Percentiles rank a stretch among this genome's conserved stretches.
phyloP scores from a whole-genome alignment of 92 coral and sea anemone species.

The Palythoa caribaeorum region DNA sequence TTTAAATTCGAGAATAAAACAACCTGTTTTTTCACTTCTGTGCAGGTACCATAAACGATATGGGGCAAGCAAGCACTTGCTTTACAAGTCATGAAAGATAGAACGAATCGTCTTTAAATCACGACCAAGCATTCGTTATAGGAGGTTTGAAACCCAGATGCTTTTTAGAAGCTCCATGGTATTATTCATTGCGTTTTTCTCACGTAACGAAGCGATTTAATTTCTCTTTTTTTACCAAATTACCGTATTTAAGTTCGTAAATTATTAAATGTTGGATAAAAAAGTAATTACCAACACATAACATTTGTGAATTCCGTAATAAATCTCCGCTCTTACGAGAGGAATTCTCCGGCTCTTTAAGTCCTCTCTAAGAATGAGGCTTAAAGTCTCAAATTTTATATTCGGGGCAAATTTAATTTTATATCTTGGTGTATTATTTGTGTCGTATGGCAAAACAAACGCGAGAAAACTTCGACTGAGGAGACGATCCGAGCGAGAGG shows the following conservation, averaged over 20 bases:
- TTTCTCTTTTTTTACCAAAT: neutral
- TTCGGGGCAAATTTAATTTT: slow-evolving; percentile 33
- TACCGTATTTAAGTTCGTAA: slow-evolving; percentile 48
- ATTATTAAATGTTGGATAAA: slow-evolving; percentile 73
- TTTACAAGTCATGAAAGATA: neutral
- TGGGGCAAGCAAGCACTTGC: neutral
- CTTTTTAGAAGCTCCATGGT: neutral
- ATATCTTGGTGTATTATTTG: neutral
- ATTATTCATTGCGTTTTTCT: neutral
- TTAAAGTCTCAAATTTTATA: slow-evolving; percentile 5
- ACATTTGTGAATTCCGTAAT: slow-evolving; percentile 47
- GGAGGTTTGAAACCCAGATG: neutral
- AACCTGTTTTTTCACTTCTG: slow-evolving; percentile 12
- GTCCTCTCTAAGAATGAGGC: slow-evolving; percentile 19
- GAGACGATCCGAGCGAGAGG: slow-evolving; percentile 1
- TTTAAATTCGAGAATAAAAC: neutral
- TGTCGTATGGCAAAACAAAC: slow-evolving; percentile 20
- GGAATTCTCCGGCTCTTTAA: slow-evolving; percentile 2
- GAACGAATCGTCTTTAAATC: neutral
- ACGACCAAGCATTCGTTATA: neutral
- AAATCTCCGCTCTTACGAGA: neutral
- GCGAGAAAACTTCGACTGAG: slow-evolving; percentile 18
- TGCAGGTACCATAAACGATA: slow-evolving; percentile 35
- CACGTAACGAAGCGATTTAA: neutral
- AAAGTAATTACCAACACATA: slow-evolving; percentile 68